Base-by-base conservation (phyloP, 2,888 invertebrate species). In the Scrobipalpa costella region DNA sequence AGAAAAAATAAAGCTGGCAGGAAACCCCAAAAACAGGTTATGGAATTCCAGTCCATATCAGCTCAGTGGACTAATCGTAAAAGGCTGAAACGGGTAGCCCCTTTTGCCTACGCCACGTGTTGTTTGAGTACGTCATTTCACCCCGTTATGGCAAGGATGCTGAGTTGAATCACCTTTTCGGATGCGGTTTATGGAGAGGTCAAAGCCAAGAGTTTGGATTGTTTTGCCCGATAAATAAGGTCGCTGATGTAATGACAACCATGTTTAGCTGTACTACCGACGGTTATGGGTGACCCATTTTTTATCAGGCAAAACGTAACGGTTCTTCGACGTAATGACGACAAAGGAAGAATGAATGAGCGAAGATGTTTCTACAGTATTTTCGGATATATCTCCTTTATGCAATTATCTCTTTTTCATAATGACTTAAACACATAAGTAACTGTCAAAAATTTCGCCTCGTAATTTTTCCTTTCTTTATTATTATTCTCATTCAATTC, bases 21-120 rank as follows among this genome's bases (percentile, higher is more conserved):
- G 87, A 85, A 88, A 87, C 88, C 90, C 90, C 90, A 85, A 90
- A 91, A 90, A 90, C 90, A 88, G 90, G 90, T 90, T 91, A 87
- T 84, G 84, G 86, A 84, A 86, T 81, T 84, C 86, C 86, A 79
- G 83, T 86, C 90, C 90, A 88, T 87, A 86, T 89, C 86, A 90
- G 81, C 78, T 81, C 84, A 86, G 87, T 88, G 90, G 88, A 89
- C 90, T 89, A 89, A 88, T 88, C 89, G 88, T 90, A 91, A 90
- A 90, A 84, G 90, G 90, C 84, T 86, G 84, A 88, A 90, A 88
- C 90, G 81, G 81, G 86, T 84, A 79, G 81, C 77, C 79, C 83
- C 84, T 84, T 81, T 84, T 83, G 84, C 85, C 81, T 83, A 84
- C 84, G 79, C 83, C 86, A 85, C 84, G 85, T 84, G 79, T 80